A percentile compares a stretch with the other conserved stretches of the same genome.
Evolutionary conservation across 2,113 vertebrate genomes (phyloP).

Genomic region (Amazona vittata): DNA sequence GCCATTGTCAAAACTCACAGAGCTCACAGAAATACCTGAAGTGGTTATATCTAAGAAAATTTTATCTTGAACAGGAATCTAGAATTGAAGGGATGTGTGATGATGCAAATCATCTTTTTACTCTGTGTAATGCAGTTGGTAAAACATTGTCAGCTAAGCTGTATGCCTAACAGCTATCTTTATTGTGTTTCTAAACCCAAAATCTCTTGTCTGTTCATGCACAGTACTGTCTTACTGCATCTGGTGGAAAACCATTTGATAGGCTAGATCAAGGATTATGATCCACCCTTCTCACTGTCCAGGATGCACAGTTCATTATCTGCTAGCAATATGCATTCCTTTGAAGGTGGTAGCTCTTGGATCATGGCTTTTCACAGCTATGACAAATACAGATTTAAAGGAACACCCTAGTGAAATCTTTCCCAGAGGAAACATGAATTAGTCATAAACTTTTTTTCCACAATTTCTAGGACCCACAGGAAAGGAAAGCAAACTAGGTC

Average conservation of each 20-base stretch:
- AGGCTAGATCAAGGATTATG: background rate
- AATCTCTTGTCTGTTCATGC: background rate
- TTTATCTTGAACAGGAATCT: background rate
- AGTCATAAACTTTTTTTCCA: background rate
- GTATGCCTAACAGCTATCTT: background rate
- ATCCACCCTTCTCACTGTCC: background rate
- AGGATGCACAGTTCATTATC: background rate
- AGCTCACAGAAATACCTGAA: background rate
- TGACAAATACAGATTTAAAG: background rate
- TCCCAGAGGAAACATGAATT: background rate
- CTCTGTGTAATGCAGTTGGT: background rate
- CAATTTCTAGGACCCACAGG: background rate
- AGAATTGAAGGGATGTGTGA: background rate
- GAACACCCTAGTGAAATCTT: background rate
- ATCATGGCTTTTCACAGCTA: background rate
- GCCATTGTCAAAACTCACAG: background rate
- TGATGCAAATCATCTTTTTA: background rate
- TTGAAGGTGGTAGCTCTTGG: background rate
- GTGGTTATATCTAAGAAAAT: background rate
- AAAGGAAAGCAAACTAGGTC: background rate
- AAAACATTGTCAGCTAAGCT: background rate
- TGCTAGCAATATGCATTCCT: background rate
- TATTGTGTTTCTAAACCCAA: background rate
- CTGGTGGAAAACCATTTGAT: background rate
- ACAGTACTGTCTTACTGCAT: background rate